Evolutionary conservation across 35 echinoderm and acorn worm species (phyloP), one percentile per base, ranked within the genome.

Genomic region (Hemicentrotus pulcherrimus): DNA sequence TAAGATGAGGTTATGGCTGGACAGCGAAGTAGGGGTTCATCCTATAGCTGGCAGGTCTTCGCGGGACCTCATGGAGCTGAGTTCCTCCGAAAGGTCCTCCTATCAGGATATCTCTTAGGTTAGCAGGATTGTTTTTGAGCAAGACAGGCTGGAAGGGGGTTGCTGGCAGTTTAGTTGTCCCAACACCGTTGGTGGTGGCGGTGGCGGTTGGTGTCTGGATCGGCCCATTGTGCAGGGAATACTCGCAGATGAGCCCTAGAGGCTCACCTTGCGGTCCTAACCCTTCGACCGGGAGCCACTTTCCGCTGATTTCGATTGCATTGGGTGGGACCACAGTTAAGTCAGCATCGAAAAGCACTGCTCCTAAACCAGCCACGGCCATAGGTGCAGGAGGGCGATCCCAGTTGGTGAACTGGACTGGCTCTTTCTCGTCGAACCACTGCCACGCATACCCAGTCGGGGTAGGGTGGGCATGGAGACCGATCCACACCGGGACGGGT

Each of bases 281-380:
- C 0, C 16, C 11, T 11, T 11, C 52, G 16, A 59, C 52, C 52
- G 11, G 1, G 0, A 16, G 11, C 52, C 52, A 59, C 9, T 59
- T 59, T 9, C 52, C 52, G 16, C 9, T 32, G 10, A 88, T 35
- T 32, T 88, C 86, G 86, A 88, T 19, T 31, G 86, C 19, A 88
- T 88, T 88, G 9, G 9, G 86, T 16, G 52, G 52, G 4, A 88
- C 33, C 9, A 11, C 52, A 59, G 52, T 59, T 19, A 35, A 19
- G 86, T 88, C 86, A 32, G 86, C 86, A 35, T 88, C 86, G 86
- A 88, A 88, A 6, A 88, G 86, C n/a, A 88, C 10, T 32, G 86
- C 86, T 9, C 86, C 86, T 31, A 35, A 13, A 14, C 86, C 86
- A 35, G 33, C 9, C 2, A 1, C 0, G n/a, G 19, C 30, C 10